Conservation (phyloP, 2,113 vertebrate genomes). For the Mormyrus lacerda region DNA sequence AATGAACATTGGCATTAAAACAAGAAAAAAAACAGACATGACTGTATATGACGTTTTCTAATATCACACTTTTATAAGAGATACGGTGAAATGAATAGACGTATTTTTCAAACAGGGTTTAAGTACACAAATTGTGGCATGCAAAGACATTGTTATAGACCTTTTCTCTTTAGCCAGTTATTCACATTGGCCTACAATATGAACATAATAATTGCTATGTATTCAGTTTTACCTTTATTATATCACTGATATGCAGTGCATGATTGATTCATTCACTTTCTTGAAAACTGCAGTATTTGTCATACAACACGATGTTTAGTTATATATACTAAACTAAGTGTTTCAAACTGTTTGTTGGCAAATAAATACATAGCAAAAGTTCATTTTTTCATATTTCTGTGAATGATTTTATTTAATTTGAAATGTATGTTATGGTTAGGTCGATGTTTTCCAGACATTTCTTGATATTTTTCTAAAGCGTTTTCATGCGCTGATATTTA, state of each 20-base stretch:
- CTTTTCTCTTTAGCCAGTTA: neutral
- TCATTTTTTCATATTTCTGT: neutral
- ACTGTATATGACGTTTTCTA: neutral
- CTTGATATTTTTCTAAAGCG: neutral
- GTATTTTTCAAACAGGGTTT: slow-evolving; percentile 6
- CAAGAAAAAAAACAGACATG: neutral
- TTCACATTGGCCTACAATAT: neutral
- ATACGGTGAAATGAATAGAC: neutral
- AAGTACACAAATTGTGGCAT: neutral
- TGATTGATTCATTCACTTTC: neutral
- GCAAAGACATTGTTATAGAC: neutral
- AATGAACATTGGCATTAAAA: neutral
- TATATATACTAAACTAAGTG: neutral
- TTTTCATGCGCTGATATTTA: neutral
- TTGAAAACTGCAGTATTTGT: neutral
- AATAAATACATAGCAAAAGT: neutral
- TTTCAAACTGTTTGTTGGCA: neutral
- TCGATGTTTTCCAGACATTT: neutral
- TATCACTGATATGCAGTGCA: neutral
- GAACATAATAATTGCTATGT: neutral
- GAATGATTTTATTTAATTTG: neutral
- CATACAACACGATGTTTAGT: neutral
- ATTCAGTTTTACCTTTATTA: neutral
- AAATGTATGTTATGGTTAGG: neutral
- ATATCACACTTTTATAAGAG: neutral